Evolutionary conservation across 2,888 invertebrate genomes (phyloP).

Genomic region (Autographa gamma): DNA sequence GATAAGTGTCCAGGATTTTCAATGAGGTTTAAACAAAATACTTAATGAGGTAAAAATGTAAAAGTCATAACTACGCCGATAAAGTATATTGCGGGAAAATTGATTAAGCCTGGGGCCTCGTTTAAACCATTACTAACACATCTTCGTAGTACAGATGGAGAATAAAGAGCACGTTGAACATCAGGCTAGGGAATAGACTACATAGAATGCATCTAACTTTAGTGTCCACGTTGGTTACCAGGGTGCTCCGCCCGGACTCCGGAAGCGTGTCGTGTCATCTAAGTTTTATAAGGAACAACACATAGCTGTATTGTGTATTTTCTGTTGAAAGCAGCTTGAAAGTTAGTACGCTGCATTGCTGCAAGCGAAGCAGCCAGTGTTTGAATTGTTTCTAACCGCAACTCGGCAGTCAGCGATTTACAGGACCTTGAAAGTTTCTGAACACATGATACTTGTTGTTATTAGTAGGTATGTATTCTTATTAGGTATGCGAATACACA

Average conservation of each 20-base stretch:
- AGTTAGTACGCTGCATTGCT: slow-evolving; percentile 42
- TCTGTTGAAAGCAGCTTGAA: slow-evolving; percentile 52
- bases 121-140: not conserved
- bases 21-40: not conserved
- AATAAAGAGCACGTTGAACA: not conserved
- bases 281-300: slow-evolving; percentile 11
- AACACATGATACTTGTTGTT: slow-evolving; percentile 19
- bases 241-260: not conserved
- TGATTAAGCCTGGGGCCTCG: not conserved
- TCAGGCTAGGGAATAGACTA: not conserved
- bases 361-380: slow-evolving; percentile 23
- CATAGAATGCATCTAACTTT: not conserved
- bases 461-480: slow-evolving; percentile 39
- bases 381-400: slow-evolving; percentile 41
- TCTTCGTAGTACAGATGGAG: not conserved
- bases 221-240: slow-evolving; percentile 6
- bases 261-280: not conserved
- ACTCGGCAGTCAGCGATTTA: slow-evolving; percentile 20
- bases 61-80: not conserved
- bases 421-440: slow-evolving; percentile 27
- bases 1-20: not conserved
- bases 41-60: not conserved
- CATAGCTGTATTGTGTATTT: slow-evolving; percentile 43
- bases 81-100: not conserved
- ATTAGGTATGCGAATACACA: slow-evolving; percentile 36